A percentile compares a stretch with the other conserved stretches of the same genome.
Evolutionary conservation across 2,888 invertebrate genomes (phyloP).

Genomic region (Apamea anceps): DNA sequence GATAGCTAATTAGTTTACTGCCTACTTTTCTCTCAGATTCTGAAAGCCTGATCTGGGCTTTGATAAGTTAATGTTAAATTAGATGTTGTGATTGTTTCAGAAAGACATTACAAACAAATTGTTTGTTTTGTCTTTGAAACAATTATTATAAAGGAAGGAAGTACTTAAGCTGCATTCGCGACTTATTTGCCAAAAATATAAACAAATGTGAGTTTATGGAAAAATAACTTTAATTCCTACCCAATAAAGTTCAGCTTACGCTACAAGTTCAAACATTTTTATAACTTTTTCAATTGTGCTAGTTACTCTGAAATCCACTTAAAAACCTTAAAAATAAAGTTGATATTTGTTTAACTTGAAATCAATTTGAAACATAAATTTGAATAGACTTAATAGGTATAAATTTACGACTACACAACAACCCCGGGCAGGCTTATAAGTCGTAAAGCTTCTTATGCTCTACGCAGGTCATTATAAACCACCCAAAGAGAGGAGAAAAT

Average conservation of each 20-base stretch:
- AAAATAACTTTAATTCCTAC: too few species aligned
- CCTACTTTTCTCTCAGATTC: background rate
- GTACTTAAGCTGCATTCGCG: background rate
- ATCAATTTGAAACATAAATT: too few species aligned
- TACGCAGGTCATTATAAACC: background rate
- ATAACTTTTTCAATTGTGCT: too few species aligned
- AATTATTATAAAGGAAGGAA: background rate
- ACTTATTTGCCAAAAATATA: too few species aligned
- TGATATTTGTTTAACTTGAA: too few species aligned
- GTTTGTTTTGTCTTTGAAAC: background rate
- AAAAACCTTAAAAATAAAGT: too few species aligned
- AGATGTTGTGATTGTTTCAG: background rate
- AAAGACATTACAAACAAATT: background rate
- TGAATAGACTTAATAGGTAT: too few species aligned
- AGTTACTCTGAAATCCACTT: too few species aligned
- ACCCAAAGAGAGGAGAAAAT: background rate
- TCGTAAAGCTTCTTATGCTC: background rate
- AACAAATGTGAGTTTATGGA: too few species aligned
- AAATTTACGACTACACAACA: background rate
- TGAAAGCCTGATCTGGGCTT: background rate
- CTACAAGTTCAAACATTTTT: too few species aligned
- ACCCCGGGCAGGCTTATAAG: background rate
- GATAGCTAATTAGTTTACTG: conserved; percentile 16
- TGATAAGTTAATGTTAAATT: background rate
- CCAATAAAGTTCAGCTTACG: too few species aligned